Conservation (phyloP, 2,888 invertebrate genomes). For the Ernsta delagoae region DNA sequence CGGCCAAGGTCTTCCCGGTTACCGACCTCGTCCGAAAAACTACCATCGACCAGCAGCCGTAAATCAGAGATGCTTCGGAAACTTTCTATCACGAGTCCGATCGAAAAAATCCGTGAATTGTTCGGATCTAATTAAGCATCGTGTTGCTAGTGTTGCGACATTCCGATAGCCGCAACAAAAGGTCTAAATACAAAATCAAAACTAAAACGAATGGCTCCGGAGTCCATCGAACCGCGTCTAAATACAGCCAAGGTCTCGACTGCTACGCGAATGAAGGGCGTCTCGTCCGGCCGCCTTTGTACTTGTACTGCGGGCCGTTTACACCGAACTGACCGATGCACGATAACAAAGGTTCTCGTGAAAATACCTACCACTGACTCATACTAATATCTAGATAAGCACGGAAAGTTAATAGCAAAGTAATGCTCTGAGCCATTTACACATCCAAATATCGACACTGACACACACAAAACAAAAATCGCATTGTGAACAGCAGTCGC, state of each 20-base stretch:
- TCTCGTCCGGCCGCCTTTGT: slow-evolving; percentile 72
- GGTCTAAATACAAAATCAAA: slow-evolving; percentile 66
- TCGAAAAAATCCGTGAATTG: slow-evolving; percentile 47
- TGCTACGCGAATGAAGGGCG: slow-evolving; percentile 73
- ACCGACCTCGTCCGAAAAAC: slow-evolving; percentile 56
- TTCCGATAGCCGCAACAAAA: slow-evolving; percentile 68
- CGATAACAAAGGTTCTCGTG: slow-evolving; percentile 76
- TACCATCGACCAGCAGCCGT: background rate
- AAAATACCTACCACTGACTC: slow-evolving; percentile 69
- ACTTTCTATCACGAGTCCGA: slow-evolving; percentile 16
- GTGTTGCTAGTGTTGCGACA: slow-evolving; percentile 56
- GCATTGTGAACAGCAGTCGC: background rate
- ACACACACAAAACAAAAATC: background rate
- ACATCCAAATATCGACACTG: background rate
- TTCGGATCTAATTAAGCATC: slow-evolving; percentile 56
- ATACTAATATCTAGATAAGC: slow-evolving; percentile 47
- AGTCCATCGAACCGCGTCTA: slow-evolving; percentile 81
- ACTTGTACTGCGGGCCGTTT: slow-evolving; percentile 75
- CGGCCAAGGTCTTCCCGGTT: slow-evolving; percentile 80
- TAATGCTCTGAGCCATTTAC: slow-evolving; percentile 5
- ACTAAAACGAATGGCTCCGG: slow-evolving; percentile 70
- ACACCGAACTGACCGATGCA: slow-evolving; percentile 65
- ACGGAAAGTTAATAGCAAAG: slow-evolving; percentile 28
- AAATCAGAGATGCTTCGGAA: slow-evolving; percentile 9
- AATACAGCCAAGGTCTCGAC: slow-evolving; percentile 82